Evolutionary conservation across 2,888 invertebrate species (phyloP).

Genomic region (Pandemis heparana): DNA sequence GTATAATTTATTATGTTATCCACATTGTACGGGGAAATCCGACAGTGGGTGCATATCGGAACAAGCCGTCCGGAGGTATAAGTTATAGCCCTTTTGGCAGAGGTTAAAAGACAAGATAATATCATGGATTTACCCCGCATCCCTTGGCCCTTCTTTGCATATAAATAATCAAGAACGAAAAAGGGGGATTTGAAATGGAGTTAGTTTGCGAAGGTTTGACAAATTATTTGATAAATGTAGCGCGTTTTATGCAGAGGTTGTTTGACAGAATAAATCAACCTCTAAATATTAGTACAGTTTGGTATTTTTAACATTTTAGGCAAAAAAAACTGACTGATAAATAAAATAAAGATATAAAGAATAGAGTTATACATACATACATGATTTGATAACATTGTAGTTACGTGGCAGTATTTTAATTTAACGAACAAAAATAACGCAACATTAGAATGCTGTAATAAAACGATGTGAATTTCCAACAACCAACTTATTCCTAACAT

Average conservation of each 20-base stretch:
- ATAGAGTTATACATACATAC: no score
- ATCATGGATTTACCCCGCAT: constrained; percentile 38
- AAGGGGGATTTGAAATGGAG: constrained; percentile 25
- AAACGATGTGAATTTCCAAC: no score
- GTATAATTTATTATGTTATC: constrained; percentile 38
- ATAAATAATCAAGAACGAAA: constrained; percentile 43
- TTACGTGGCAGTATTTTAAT: no score
- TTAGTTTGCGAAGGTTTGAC: constrained; percentile 37
- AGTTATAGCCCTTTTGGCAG: constrained; percentile 40
- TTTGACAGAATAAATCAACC: background rate
- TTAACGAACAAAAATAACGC: no score
- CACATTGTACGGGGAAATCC: constrained; percentile 16
- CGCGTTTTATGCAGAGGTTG: background rate
- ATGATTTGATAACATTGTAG: no score
- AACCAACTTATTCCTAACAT: no score
- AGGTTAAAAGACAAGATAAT: constrained; percentile 47
- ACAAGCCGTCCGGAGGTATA: constrained; percentile 35
- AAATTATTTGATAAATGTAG: constrained; percentile 29
- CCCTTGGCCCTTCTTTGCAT: constrained; percentile 43
- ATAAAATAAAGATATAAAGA: no score
- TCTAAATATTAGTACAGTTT: no score
- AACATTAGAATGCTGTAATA: no score
- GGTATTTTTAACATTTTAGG: no score
- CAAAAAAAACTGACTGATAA: no score
- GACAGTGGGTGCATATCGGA: constrained; percentile 18